Evolutionary conservation across 2,888 invertebrate species (phyloP).

Genomic region (Polydrusus pterygomalis): DNA sequence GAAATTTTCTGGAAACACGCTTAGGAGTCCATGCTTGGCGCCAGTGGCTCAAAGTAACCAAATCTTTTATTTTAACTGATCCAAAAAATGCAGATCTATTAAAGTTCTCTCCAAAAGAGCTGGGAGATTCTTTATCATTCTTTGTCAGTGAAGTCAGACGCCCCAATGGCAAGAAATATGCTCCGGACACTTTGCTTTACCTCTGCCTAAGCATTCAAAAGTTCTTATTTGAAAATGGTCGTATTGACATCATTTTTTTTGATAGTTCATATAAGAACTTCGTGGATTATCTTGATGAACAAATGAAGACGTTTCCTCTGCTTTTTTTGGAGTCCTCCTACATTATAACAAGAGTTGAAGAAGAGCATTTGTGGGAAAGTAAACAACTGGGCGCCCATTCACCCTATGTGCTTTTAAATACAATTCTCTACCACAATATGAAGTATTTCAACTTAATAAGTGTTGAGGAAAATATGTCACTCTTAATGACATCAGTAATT

Average conservation of each 20-base stretch:
- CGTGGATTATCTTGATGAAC: slow-evolving; percentile 83
- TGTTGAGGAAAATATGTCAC: slow-evolving; percentile 88
- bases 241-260: slow-evolving; percentile 93
- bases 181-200: slow-evolving; percentile 92
- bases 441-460: slow-evolving; percentile 93
- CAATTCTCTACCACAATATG: slow-evolving; percentile 93
- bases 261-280: slow-evolving; percentile 90
- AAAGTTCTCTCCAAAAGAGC: slow-evolving; percentile 88
- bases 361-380: slow-evolving; percentile 94
- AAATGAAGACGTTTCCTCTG: slow-evolving; percentile 63
- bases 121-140: slow-evolving; percentile 87
- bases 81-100: slow-evolving; percentile 79
- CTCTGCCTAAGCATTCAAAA: slow-evolving; percentile 91
- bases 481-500: slow-evolving; percentile 92
- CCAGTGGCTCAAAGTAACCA: slow-evolving; percentile 90
- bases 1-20: slow-evolving; percentile 33
- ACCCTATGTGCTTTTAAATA: slow-evolving; percentile 89
- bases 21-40: slow-evolving; percentile 93
- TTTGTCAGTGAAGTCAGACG: slow-evolving; percentile 92
- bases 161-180: slow-evolving; percentile 89
- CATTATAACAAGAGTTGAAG: slow-evolving; percentile 90
- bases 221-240: slow-evolving; percentile 89
- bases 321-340: slow-evolving; percentile 76
- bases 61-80: slow-evolving; percentile 76
- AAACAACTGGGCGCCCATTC: slow-evolving; percentile 93